Base-by-base conservation (phyloP, 2,797 vertebrate genomes). In the Esox lucius region DNA sequence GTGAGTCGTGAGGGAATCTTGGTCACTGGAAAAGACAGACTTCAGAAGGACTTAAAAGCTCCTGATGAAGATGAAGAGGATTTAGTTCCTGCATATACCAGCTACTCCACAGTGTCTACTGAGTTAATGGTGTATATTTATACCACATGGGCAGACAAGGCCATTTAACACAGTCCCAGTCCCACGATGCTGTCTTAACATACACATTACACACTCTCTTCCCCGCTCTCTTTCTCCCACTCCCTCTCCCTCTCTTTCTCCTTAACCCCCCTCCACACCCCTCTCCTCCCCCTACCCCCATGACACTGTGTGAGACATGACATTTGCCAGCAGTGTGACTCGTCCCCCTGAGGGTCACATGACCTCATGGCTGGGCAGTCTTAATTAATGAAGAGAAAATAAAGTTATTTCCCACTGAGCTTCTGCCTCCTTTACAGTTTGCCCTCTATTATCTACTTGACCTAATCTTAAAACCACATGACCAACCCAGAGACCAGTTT, bases 41-140 rank as follows among this genome's bases (percentile, higher is more conserved):
- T 82, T 88, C 70, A 71, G 75, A 82, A 83, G 88, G 87, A 80
- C 88, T 91, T 90, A 90, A 89, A 76, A 87, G 82, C 85, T 88
- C 81, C 82, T 87, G 85, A 88, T 87, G 84, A 92, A 89, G 90
- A 90, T 81, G 87, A 91, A 90, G 84, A 84, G 80, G 84, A 86
- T 85, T 89, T 86, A 86, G 78, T 82, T 82, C 75, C 86, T 89
- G 82, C 85, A 86, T 87, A 89, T 89, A 90, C 89, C 81, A 84
- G 80, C 75, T 77, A 74, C 81, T 81, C 80, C 81, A 78, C 69
- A 80, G 22, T 19, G n/a, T 26, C 72, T 73, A 39, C n/a, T 13
- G 16, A 73, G 19, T 7, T 53, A 33, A 31, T 56, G 12, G 42
- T 33, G 24, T 65, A 31, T 65, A 8, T 65, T 13, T 73, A 46